phyloP scores from a whole-genome alignment of 1,140 invertebrate genomes.

The Meteorus sp. region DNA sequence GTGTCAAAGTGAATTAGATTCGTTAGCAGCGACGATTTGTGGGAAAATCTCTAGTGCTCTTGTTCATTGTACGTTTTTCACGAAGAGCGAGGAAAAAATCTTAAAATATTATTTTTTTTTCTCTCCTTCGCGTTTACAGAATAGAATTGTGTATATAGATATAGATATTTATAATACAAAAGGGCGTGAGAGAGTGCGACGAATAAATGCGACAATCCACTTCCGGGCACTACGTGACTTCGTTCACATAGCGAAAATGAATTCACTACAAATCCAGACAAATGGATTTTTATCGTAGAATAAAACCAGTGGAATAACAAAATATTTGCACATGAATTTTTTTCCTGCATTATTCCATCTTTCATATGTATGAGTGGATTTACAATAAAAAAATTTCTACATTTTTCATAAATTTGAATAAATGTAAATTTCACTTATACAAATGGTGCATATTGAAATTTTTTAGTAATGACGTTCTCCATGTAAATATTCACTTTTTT shows the following conservation, averaged over 20 bases:
- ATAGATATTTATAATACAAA: background rate
- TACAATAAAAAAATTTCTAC: conserved; percentile 3
- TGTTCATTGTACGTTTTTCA: background rate
- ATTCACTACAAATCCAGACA: background rate
- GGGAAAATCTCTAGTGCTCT: conserved; percentile 12
- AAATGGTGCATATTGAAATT: no score
- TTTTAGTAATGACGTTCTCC: no score
- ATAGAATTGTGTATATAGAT: background rate
- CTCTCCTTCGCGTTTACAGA: no score
- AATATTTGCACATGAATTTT: no score
- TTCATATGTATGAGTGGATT: no score
- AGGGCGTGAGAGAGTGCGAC: conserved; percentile 1
- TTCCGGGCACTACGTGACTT: conserved; percentile 17
- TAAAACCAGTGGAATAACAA: no score
- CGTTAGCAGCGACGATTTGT: conserved; percentile 28
- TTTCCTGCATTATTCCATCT: no score
- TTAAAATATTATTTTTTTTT: no score
- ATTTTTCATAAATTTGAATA: no score
- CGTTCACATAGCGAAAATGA: background rate
- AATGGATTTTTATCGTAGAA: background rate
- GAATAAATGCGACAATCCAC: conserved; percentile 15
- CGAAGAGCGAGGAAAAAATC: no score
- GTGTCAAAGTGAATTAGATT: conserved; percentile 32
- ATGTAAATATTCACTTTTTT: no score
- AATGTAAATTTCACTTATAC: no score